Evolutionary conservation across 2,797 vertebrate species (phyloP).

Genomic region (Poeciliopsis paucimaculata): DNA sequence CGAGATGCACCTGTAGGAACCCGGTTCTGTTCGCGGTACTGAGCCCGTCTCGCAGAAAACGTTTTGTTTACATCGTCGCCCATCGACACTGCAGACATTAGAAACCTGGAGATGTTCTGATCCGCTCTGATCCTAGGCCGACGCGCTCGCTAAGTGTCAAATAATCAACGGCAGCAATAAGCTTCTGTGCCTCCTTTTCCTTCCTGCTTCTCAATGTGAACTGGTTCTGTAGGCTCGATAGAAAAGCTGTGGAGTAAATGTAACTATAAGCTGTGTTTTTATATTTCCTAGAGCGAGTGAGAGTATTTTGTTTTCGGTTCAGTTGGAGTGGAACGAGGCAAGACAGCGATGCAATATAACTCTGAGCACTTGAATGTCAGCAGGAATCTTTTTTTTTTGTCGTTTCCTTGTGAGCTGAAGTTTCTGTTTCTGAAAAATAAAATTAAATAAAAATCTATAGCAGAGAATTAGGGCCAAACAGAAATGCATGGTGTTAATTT

Average conservation of each 20-base stretch:
- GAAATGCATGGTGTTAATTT: background rate
- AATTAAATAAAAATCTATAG: background rate
- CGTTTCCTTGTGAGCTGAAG: conserved; percentile 11
- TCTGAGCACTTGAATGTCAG: conserved; percentile 66
- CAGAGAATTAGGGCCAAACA: background rate
- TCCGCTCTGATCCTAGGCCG: background rate
- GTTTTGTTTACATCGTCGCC: conserved; percentile 50
- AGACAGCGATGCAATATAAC: conserved; percentile 62
- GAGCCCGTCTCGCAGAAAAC: conserved; percentile 21
- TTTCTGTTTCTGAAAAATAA: conserved; percentile 3
- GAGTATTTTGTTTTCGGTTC: conserved; percentile 7
- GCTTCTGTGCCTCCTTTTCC: conserved; percentile 67
- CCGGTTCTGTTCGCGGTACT: background rate
- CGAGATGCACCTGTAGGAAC: background rate
- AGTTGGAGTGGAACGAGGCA: conserved; percentile 30
- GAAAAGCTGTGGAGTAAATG: conserved; percentile 42
- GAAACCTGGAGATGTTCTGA: conserved; percentile 1
- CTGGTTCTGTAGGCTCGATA: conserved; percentile 39
- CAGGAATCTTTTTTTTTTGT: conserved; percentile 34
- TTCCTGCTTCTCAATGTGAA: conserved; percentile 66
- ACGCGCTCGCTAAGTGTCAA: conserved; percentile 12
- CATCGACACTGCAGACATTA: background rate
- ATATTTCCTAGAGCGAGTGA: background rate
- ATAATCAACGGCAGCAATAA: conserved; percentile 70
- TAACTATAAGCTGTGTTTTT: conserved; percentile 23